phyloP scores from a whole-genome alignment of 2,797 vertebrate genomes.

The Danionella dracula region DNA sequence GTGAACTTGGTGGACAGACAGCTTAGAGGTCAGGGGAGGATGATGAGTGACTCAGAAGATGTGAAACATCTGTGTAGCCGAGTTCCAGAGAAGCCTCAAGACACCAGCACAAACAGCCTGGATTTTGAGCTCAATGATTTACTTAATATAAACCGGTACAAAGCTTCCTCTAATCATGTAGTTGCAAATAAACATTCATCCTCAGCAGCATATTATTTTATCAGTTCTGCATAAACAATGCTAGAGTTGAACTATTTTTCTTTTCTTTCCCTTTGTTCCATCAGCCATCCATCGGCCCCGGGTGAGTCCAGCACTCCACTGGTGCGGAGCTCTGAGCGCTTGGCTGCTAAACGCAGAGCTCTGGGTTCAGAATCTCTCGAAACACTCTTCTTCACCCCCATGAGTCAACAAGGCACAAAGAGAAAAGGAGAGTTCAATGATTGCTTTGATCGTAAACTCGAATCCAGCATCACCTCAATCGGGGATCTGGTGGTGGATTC shows the following conservation, averaged over 20 bases:
- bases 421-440: not conserved
- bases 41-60: conserved; percentile 23
- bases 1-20: conserved; percentile 68
- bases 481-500: conserved; percentile 65
- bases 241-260: too few relatives aligned
- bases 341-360: conserved; percentile 63
- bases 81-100: conserved; percentile 33
- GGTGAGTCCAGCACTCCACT: conserved; percentile 63
- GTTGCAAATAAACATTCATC: too few relatives aligned
- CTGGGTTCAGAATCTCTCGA: conserved; percentile 76
- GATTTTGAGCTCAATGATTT: conserved; percentile 76
- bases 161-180: too few relatives aligned
- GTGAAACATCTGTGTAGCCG: conserved; percentile 47
- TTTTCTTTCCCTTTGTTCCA: too few relatives aligned
- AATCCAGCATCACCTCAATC: conserved; percentile 64
- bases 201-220: too few relatives aligned
- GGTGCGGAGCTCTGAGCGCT: conserved; percentile 65
- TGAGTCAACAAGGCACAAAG: conserved; percentile 57
- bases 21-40: conserved; percentile 65
- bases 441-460: conserved; percentile 50
- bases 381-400: conserved; percentile 86
- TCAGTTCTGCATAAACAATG: too few relatives aligned
- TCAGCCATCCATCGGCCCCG: conserved; percentile 62
- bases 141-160: conserved; percentile 71
- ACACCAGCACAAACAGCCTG: conserved; percentile 79